These are phyloP conservation scores for Kryptolebias marmoratus DNA, from an alignment of 2,113 vertebrate species.

Conservation along the genomic window DNA sequence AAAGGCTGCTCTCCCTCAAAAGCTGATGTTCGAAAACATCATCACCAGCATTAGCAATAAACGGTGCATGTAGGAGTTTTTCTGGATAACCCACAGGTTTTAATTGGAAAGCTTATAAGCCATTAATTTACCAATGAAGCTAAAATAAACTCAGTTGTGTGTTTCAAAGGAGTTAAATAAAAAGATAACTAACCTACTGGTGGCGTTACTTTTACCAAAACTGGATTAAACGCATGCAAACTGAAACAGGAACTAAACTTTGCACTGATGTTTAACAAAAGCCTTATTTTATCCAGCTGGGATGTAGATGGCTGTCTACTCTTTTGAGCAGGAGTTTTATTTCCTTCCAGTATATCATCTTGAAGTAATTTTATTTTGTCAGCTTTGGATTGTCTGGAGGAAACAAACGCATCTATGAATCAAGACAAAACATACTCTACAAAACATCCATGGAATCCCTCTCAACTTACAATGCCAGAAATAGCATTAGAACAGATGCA, in stretches of 20 bases:
- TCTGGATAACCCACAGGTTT: no score
- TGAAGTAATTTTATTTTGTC: conserved; percentile 1
- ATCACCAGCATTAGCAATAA: not conserved
- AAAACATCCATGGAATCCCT: not conserved
- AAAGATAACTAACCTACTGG: no score
- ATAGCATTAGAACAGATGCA: not conserved
- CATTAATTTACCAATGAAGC: no score
- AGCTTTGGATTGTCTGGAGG: not conserved
- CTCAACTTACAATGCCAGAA: conserved; percentile 1
- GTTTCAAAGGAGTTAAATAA: no score
- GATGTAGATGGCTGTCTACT: not conserved
- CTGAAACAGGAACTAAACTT: not conserved
- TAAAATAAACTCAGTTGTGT: no score
- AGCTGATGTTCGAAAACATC: conserved; percentile 31
- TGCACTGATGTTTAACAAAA: not conserved
- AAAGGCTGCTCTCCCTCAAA: conserved; percentile 35
- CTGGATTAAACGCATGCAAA: not conserved
- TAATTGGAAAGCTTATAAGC: no score
- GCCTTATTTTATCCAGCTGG: not conserved
- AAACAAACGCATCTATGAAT: not conserved
- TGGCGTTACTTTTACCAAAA: no score
- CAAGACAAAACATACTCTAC: conserved; percentile 2
- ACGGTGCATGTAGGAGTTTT: not conserved
- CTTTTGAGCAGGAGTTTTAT: conserved; percentile 2
- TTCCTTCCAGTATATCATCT: not conserved